Evolutionary conservation across 2,113 vertebrate genomes (phyloP), one percentile per base, ranked within the genome.

Genomic region (Prunella himalayana): DNA sequence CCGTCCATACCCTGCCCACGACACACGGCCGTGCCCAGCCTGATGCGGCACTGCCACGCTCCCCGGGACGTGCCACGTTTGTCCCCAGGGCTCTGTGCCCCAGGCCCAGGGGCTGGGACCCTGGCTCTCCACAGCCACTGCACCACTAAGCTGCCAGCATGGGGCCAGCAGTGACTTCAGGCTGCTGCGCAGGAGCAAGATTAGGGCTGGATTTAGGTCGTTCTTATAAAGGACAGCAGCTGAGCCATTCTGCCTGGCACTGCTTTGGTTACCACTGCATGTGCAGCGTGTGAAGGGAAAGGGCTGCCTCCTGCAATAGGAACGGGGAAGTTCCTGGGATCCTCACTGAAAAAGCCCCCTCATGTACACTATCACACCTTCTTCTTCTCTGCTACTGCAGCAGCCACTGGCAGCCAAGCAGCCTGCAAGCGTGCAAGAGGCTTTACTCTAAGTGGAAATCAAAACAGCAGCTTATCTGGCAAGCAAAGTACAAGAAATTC

Each of bases 31-130:
- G 0, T 0, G 27, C 19, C 0, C 1, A 73, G 21, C 44, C 39
- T 5, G 3, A 37, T 4, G 7, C 0, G 0, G 42, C 60, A 2
- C 27, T 13, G 41, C 31, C 13, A 5, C 0, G 0, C 15, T 85
- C 49, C 21, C 47, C 3, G 8, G 33, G 25, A 54, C 0, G 4
- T 16, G 31, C 5, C 50, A 20, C 1, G 0, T 13, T 14, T 15
- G 33, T 45, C 22, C 5, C 8, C 7, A 6, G 11, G 1, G 28
- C 42, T 70, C 47, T 18, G 49, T 1, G 3, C 41, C 50, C 0
- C 0, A 3, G 44, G 39, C 56, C 23, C 39, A 21, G 1, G 15
- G 9, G 20, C 35, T 0, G 0, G 47, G 18, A n/a, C 19, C 27
- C 28, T 0, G 0, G 13, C 13, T 15, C 69, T 8, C 19, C 66